phyloP scores from a whole-genome alignment of 2,797 vertebrate genomes.

The Arrhamphus sclerolepis region DNA sequence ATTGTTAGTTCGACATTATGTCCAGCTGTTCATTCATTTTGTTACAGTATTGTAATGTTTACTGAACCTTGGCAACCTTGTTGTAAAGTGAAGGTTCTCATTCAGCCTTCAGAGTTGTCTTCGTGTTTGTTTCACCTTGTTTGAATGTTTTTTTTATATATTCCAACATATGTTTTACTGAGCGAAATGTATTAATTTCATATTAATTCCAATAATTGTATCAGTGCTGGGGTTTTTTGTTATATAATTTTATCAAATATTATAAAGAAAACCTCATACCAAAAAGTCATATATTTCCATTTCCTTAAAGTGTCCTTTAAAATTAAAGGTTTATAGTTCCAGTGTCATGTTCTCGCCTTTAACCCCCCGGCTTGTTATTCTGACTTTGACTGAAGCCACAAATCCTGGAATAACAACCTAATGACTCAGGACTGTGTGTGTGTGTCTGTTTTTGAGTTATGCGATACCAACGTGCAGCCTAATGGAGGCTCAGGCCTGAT shows the following conservation, averaged over 20 bases:
- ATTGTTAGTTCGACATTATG: not conserved
- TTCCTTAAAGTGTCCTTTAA: conserved; percentile 34
- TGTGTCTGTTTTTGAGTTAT: conserved; percentile 45
- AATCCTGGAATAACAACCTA: conserved; percentile 73
- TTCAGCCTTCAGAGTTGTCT: no score
- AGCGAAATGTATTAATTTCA: conserved; percentile 16
- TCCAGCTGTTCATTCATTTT: conserved; percentile 10
- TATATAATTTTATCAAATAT: not conserved
- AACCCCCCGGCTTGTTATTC: conserved; percentile 61
- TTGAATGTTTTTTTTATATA: no score
- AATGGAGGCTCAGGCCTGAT: conserved; percentile 59
- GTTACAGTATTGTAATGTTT: conserved; percentile 11
- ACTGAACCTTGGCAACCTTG: conserved; percentile 34
- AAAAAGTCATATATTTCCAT: conserved; percentile 32
- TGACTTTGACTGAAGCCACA: conserved; percentile 60
- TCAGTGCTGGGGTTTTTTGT: not conserved
- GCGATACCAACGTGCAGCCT: conserved; percentile 52
- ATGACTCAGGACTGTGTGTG: conserved; percentile 51
- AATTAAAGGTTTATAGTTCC: conserved; percentile 40
- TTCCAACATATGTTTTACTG: no score
- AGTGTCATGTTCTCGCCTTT: conserved; percentile 39
- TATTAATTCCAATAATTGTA: conserved; percentile 13
- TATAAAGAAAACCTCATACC: conserved; percentile 18
- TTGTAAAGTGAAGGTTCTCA: conserved; percentile 21
- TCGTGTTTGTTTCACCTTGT: no score